Conservation (phyloP, 2,888 invertebrate species). For the Agelastica alni region DNA sequence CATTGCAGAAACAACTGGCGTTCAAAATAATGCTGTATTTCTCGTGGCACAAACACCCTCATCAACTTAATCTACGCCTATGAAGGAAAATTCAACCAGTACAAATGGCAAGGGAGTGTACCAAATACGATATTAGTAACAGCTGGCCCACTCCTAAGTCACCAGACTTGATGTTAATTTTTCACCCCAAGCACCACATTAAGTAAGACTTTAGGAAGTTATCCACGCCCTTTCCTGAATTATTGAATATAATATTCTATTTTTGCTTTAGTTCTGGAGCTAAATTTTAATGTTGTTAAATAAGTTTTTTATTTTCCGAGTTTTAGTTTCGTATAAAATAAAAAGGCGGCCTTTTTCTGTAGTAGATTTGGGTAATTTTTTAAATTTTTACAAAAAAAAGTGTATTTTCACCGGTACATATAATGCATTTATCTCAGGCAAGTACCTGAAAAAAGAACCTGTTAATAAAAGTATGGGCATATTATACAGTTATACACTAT, state of each 20-base stretch:
- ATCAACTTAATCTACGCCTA: slow-evolving; percentile 17
- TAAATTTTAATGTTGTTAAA: too few relatives aligned
- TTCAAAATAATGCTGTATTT: neutral
- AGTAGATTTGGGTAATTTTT: too few relatives aligned
- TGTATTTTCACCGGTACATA: too few relatives aligned
- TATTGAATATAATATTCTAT: slow-evolving; percentile 26
- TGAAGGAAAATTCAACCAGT: slow-evolving; percentile 11
- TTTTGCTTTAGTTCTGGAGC: slow-evolving; percentile 8
- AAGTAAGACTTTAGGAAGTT: slow-evolving; percentile 28
- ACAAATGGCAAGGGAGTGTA: slow-evolving; percentile 20
- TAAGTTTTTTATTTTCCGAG: too few relatives aligned
- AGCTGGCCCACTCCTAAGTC: slow-evolving; percentile 25
- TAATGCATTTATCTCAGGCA: too few relatives aligned
- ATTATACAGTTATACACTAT: too few relatives aligned
- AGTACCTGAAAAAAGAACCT: too few relatives aligned
- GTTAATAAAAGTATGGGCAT: too few relatives aligned
- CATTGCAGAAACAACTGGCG: slow-evolving; percentile 5
- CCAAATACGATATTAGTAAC: slow-evolving; percentile 24
- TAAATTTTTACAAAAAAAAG: too few relatives aligned
- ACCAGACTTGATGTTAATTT: slow-evolving; percentile 26
- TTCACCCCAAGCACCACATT: slow-evolving; percentile 26
- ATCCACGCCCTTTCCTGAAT: slow-evolving; percentile 23
- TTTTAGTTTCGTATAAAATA: too few relatives aligned
- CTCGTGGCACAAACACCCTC: slow-evolving; percentile 11
- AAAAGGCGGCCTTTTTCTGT: too few relatives aligned